Evolutionary conservation across 1,140 invertebrate genomes (phyloP).

Genomic region (Myzus persicae): DNA sequence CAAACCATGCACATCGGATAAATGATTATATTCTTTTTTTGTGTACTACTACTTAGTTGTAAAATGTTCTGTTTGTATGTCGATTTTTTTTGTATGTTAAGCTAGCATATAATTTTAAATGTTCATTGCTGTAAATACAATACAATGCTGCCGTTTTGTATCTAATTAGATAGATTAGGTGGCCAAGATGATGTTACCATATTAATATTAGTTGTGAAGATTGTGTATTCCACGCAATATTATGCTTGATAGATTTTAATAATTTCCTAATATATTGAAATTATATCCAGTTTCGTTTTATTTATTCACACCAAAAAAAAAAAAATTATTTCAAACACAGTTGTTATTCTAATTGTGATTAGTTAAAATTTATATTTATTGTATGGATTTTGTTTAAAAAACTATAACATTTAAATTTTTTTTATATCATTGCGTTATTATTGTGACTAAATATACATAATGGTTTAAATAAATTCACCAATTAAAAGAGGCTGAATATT

Average conservation of each 20-base stretch:
- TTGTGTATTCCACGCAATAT: background rate
- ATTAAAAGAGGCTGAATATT: background rate
- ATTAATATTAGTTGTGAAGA: background rate
- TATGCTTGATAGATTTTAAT: background rate
- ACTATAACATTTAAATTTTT: background rate
- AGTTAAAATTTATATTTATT: background rate
- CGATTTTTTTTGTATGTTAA: background rate
- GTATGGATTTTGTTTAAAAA: background rate
- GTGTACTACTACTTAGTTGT: background rate
- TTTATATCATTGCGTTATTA: background rate
- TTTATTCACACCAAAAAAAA: background rate
- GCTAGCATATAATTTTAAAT: background rate
- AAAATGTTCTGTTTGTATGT: background rate
- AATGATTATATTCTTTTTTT: background rate
- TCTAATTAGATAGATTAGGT: background rate
- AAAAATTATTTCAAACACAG: background rate
- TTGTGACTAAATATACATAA: background rate
- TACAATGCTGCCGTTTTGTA: background rate
- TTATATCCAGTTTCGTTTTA: background rate
- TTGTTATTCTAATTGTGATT: background rate
- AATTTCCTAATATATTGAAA: background rate
- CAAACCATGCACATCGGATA: conserved; percentile 70
- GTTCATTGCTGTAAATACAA: background rate
- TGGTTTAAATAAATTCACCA: background rate
- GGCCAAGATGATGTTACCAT: conserved; percentile 35